Percentiles rank a stretch among this genome's conserved stretches.
These are phyloP conservation scores for Caenorhabditis sp. DNA, from an alignment of 2,888 invertebrate genomes.

Conservation along the genomic window DNA sequence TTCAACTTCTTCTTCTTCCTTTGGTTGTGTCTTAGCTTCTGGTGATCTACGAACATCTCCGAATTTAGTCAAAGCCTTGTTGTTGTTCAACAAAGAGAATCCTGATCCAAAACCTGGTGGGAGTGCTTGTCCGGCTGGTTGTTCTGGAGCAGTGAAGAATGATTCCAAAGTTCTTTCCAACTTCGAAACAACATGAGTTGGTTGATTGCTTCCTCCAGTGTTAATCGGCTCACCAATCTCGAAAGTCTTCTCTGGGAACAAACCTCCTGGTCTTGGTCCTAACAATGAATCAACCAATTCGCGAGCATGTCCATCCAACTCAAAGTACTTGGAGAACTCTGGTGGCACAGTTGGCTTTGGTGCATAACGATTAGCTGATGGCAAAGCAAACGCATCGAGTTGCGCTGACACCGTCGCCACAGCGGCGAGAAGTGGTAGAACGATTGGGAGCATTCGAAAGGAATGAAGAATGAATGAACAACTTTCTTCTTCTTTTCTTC, in stretches of 20 bases:
- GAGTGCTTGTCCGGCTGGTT: conserved; percentile 47
- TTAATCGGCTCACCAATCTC: conserved; percentile 58
- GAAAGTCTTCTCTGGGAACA: conserved; percentile 70
- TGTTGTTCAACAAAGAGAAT: conserved; percentile 67
- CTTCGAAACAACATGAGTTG: conserved; percentile 53
- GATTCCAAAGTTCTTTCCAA: conserved; percentile 67
- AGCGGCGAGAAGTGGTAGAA: conserved; percentile 28
- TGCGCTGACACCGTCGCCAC: conserved; percentile 26
- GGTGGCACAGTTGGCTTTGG: conserved; percentile 70
- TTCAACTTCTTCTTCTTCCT: conserved; percentile 45
- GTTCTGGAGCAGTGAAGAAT: conserved; percentile 68
- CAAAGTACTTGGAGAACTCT: conserved; percentile 68
- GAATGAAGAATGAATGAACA: conserved; percentile 1
- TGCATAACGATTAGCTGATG: conserved; percentile 55
- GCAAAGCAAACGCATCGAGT: conserved; percentile 60
- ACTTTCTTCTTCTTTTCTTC: conserved; percentile 13
- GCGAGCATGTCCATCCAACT: conserved; percentile 70
- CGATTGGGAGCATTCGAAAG: conserved; percentile 35
- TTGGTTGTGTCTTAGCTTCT: conserved; percentile 26
- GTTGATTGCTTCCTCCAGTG: conserved; percentile 35
- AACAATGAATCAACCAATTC: conserved; percentile 68
- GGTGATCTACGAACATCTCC: conserved; percentile 53
- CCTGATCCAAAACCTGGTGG: conserved; percentile 70
- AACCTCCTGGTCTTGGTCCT: conserved; percentile 70
- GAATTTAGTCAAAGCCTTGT: conserved; percentile 58